Percentiles rank a stretch among this genome's conserved stretches.
phyloP scores from a whole-genome alignment of 2,797 vertebrate species.

The Lithobates sylvaticus region DNA sequence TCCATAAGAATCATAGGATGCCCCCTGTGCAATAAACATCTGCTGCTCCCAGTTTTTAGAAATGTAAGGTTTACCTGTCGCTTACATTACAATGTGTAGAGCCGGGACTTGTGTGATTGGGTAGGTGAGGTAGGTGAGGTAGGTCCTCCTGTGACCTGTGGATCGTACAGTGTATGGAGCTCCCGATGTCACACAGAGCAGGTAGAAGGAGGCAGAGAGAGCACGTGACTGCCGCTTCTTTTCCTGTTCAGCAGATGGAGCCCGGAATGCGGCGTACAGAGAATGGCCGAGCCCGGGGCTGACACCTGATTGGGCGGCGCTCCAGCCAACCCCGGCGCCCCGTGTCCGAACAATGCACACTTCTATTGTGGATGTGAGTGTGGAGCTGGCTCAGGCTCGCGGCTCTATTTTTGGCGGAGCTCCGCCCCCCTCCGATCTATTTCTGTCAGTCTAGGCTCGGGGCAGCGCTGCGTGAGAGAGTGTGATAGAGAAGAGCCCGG shows the following conservation, averaged over 20 bases:
- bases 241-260: constrained; percentile 41
- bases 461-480: constrained; percentile 28
- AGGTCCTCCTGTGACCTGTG: too few relatives aligned
- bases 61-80: too few relatives aligned
- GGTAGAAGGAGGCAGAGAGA: neutral
- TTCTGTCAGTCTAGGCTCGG: constrained; percentile 59
- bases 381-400: constrained; percentile 38
- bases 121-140: too few relatives aligned
- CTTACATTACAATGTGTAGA: too few relatives aligned
- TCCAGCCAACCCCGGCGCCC: constrained; percentile 20
- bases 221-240: neutral
- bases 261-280: constrained; percentile 27
- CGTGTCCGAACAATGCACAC: constrained; percentile 36
- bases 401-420: constrained; percentile 56
- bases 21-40: too few relatives aligned
- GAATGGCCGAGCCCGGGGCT: neutral
- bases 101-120: too few relatives aligned
- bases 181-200: too few relatives aligned
- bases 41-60: too few relatives aligned
- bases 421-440: constrained; percentile 57
- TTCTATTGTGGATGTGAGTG: constrained; percentile 38
- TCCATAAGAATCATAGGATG: too few relatives aligned
- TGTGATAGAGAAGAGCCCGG: neutral
- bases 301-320: constrained; percentile 28
- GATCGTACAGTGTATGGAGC: too few relatives aligned